A percentile compares a stretch with the other conserved stretches of the same genome.
phyloP scores from a whole-genome alignment of 2,113 vertebrate species.

The Clarias gariepinus region DNA sequence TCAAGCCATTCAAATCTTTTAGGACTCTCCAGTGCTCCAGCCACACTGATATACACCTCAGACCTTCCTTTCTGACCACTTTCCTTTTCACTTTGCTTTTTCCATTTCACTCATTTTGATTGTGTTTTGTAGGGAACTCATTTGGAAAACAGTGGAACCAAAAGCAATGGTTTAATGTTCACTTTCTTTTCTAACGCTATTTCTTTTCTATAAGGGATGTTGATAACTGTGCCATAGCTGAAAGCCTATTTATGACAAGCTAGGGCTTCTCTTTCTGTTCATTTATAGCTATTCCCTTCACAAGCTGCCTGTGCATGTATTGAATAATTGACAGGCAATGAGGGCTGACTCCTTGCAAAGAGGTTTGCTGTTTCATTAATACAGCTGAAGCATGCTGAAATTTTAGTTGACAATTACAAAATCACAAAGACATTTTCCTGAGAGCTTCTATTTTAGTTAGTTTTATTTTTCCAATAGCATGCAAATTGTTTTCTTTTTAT shows the following conservation, averaged over 20 bases:
- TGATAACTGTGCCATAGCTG: neutral
- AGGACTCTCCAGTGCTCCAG: neutral
- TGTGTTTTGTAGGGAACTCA: neutral
- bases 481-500: neutral
- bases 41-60: neutral
- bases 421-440: neutral
- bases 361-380: neutral
- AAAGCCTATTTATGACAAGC: neutral
- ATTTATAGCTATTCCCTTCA: neutral
- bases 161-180: neutral
- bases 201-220: neutral
- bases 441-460: neutral
- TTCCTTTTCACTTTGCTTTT: neutral
- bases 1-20: neutral
- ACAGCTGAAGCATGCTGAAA: constrained; percentile 2
- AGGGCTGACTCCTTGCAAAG: neutral
- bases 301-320: neutral
- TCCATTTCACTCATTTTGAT: neutral
- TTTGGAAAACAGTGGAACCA: neutral
- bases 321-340: constrained; percentile 8
- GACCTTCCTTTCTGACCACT: neutral
- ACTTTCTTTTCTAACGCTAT: neutral
- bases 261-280: neutral
- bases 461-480: neutral
- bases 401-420: neutral